Conservation (phyloP, 1,140 invertebrate species). For the Drosophila malerkotliana region DNA sequence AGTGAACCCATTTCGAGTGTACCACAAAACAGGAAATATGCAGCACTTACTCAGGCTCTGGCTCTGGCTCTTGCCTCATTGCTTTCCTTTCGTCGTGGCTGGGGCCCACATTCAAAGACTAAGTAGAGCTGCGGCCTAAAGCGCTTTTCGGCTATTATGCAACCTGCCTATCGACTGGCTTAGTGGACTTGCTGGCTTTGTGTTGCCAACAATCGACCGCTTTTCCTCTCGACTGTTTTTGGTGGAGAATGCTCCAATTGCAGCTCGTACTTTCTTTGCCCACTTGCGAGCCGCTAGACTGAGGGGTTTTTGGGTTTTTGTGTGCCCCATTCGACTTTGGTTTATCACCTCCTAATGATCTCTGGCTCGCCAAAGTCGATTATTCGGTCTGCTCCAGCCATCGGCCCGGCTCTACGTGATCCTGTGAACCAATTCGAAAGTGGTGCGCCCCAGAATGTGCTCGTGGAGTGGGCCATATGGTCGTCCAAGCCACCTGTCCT, state of each 20-base stretch:
- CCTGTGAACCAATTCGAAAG: conserved; percentile 3
- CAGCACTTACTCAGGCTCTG: conserved; percentile 28
- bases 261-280: conserved; percentile 11
- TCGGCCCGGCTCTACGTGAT: neutral
- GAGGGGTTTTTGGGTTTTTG: neutral
- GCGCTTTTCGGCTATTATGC: conserved; percentile 51
- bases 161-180: conserved; percentile 45
- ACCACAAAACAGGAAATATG: conserved; percentile 53
- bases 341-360: conserved; percentile 15
- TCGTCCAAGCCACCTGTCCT: conserved; percentile 31
- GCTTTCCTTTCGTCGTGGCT: conserved; percentile 35
- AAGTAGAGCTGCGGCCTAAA: conserved; percentile 40
- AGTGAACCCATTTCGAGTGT: conserved; percentile 33
- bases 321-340: neutral
- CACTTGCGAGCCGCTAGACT: neutral
- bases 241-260: conserved; percentile 42
- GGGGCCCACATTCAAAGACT: conserved; percentile 50
- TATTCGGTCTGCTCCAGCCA: neutral
- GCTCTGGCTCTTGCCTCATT: conserved; percentile 13
- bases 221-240: conserved; percentile 27
- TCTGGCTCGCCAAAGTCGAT: neutral
- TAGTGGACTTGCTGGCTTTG: conserved; percentile 10
- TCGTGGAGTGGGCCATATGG: neutral
- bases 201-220: conserved; percentile 20
- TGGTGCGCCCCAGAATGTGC: conserved; percentile 7